Percentiles rank a stretch among this genome's conserved stretches.
phyloP scores from a whole-genome alignment of 2,888 invertebrate genomes.

The Automeris io region DNA sequence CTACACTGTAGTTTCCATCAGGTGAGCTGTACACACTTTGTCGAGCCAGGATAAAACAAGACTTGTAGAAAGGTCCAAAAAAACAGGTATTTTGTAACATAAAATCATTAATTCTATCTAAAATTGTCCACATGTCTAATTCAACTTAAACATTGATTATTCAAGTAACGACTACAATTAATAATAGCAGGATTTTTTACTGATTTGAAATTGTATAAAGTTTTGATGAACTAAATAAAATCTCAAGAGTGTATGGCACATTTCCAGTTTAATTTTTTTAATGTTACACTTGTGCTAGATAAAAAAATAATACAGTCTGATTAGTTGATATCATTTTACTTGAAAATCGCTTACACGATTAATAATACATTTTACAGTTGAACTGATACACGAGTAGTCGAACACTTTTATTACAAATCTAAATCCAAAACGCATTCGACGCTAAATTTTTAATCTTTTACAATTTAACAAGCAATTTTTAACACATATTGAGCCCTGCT shows the following conservation, averaged over 20 bases:
- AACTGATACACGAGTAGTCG: conserved; percentile 31
- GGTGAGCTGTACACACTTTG: no score
- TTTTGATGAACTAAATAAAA: conserved; percentile 12
- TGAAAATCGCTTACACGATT: conserved; percentile 16
- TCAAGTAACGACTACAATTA: no score
- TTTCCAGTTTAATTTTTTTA: conserved; percentile 73
- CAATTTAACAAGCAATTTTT: conserved; percentile 64
- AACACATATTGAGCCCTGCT: conserved; percentile 35
- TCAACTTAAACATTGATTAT: no score
- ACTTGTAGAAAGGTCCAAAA: no score
- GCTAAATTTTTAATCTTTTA: conserved; percentile 58
- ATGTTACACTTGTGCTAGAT: conserved; percentile 71
- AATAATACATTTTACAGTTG: conserved; percentile 6
- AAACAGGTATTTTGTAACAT: no score
- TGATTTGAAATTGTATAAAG: no score
- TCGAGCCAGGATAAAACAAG: no score
- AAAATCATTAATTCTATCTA: no score
- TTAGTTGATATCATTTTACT: conserved; percentile 60
- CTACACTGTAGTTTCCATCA: no score
- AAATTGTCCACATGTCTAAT: no score
- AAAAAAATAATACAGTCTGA: conserved; percentile 76
- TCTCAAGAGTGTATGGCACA: conserved; percentile 61
- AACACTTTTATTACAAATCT: conserved; percentile 23
- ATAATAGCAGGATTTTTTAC: no score
- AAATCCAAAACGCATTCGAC: conserved; percentile 16